Conservation (phyloP, 1,140 invertebrate genomes). For the Trypoxylus dichotomus region DNA sequence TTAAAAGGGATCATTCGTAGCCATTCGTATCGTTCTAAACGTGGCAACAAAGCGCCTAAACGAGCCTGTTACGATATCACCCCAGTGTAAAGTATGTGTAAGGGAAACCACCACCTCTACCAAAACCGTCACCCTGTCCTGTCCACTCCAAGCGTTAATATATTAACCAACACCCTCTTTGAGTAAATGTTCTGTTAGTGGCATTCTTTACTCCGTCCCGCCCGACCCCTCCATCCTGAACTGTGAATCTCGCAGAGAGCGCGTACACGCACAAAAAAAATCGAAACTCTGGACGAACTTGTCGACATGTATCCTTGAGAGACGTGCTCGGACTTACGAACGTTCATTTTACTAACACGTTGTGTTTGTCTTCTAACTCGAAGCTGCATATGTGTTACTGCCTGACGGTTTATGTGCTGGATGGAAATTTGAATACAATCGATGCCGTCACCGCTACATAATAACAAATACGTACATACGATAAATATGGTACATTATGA, state of each 20-base stretch:
- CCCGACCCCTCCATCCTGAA: background rate
- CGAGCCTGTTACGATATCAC: background rate
- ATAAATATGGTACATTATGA: background rate
- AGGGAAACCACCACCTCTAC: slow-evolving; percentile 1
- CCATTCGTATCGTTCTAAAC: background rate
- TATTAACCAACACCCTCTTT: slow-evolving; percentile 12
- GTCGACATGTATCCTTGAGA: background rate
- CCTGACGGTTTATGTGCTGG: background rate
- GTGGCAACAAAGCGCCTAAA: slow-evolving; percentile 1
- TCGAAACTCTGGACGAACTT: background rate
- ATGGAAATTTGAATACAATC: slow-evolving; percentile 3
- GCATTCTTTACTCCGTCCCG: background rate
- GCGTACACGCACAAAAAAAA: background rate
- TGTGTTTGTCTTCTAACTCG: background rate
- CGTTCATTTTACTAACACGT: background rate
- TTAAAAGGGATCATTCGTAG: background rate
- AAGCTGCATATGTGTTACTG: no score
- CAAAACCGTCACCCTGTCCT: background rate
- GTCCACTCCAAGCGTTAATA: slow-evolving; percentile 22
- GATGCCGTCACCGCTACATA: background rate
- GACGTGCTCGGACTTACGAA: background rate
- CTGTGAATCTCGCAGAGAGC: background rate
- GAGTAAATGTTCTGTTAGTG: slow-evolving; percentile 8
- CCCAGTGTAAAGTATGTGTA: slow-evolving; percentile 1
- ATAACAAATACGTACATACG: background rate